Conservation (phyloP, 2,113 vertebrate species). For the Sterrhoptilus dennistouni region DNA sequence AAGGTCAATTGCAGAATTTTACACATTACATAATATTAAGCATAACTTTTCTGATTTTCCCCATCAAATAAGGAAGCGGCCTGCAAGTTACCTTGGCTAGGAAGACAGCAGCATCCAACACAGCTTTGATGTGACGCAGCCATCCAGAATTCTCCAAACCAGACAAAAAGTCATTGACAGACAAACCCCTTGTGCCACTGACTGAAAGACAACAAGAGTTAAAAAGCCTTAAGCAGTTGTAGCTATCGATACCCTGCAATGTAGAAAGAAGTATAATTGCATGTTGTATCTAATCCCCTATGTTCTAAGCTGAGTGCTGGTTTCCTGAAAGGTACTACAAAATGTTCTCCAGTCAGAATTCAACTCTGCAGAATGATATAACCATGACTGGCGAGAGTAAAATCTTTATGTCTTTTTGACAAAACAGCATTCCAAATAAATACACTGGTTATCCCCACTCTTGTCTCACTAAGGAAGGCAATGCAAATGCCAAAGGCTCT, state of each 20-base stretch:
- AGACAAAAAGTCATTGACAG: conserved; percentile 88
- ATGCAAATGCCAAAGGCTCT: not conserved
- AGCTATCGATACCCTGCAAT: not conserved
- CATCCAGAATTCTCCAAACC: conserved; percentile 92
- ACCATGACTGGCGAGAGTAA: not conserved
- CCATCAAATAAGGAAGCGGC: not conserved
- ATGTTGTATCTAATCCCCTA: not conserved
- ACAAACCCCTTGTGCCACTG: conserved; percentile 83
- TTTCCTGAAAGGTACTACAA: not conserved
- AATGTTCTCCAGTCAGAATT: not conserved
- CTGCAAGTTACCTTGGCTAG: conserved; percentile 83
- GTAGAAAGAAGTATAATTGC: not conserved
- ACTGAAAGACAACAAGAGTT: conserved; percentile 75
- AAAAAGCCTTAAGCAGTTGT: not conserved
- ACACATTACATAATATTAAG: not conserved
- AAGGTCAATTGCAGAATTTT: not conserved
- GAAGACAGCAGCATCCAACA: conserved; percentile 91
- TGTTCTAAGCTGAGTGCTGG: not conserved
- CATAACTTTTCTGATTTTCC: not conserved
- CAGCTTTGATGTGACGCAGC: conserved; percentile 93
- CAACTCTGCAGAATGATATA: not conserved
- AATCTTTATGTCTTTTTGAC: not conserved
- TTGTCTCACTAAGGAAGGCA: not conserved
- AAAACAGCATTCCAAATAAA: not conserved
- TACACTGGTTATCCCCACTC: not conserved